These are phyloP conservation scores for Siderastrea radians DNA, from an alignment of 92 coral and sea anemone species.

Conservation along the genomic window DNA sequence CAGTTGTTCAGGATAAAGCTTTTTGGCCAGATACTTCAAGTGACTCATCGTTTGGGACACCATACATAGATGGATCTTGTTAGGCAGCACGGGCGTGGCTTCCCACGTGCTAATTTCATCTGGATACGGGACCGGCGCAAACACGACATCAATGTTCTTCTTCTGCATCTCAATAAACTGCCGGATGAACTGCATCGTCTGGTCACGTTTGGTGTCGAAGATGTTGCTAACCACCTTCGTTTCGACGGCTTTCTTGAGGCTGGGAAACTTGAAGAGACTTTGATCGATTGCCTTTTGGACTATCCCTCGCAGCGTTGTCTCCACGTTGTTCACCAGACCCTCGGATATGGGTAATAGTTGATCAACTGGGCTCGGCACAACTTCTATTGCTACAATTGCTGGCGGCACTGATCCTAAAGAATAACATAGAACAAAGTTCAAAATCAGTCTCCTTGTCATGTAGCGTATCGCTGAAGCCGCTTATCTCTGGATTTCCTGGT, in stretches of 20 bases:
- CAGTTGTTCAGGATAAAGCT: slow-evolving; percentile 47
- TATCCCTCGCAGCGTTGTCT: slow-evolving; percentile 56
- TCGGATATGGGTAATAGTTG: slow-evolving; percentile 58
- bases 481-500: too few species aligned
- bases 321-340: slow-evolving; percentile 56
- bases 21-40: slow-evolving; percentile 41
- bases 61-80: slow-evolving; percentile 5
- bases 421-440: neutral
- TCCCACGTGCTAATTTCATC: slow-evolving; percentile 31
- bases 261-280: slow-evolving; percentile 53
- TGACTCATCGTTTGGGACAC: slow-evolving; percentile 19
- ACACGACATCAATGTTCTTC: slow-evolving; percentile 70
- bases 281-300: slow-evolving; percentile 64
- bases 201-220: slow-evolving; percentile 58
- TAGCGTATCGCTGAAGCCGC: too few species aligned
- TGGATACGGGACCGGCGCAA: slow-evolving; percentile 67
- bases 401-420: neutral
- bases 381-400: neutral
- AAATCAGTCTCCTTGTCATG: too few species aligned
- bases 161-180: slow-evolving; percentile 85
- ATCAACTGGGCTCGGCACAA: slow-evolving; percentile 66
- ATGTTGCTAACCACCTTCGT: slow-evolving; percentile 57
- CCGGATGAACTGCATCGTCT: slow-evolving; percentile 61
- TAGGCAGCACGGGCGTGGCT: neutral
- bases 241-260: slow-evolving; percentile 62